Evolutionary conservation across 2,113 vertebrate species (phyloP).

Genomic region (Macaca mulatta): DNA sequence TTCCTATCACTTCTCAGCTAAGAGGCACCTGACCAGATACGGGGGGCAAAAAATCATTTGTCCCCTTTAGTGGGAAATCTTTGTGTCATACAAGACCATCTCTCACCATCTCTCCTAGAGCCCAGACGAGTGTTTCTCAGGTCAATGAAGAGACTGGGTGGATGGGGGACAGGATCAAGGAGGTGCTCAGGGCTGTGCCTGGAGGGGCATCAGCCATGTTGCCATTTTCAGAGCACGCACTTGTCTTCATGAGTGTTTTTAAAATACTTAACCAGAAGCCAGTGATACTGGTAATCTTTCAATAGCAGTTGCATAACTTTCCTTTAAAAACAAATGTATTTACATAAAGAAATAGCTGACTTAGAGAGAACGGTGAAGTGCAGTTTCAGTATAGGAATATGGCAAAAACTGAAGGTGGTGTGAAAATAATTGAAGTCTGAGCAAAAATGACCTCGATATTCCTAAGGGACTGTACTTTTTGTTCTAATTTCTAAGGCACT

Average conservation of each 20-base stretch:
- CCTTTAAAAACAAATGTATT: background rate
- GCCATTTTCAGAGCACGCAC: rapidly evolving
- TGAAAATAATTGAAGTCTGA: background rate
- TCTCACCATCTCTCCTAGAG: background rate
- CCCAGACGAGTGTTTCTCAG: rapidly evolving
- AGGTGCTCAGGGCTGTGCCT: rapidly evolving
- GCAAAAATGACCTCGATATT: background rate
- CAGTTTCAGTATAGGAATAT: rapidly evolving
- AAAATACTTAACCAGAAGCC: background rate
- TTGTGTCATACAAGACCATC: background rate
- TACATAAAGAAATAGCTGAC: background rate
- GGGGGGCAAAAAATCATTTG: background rate
- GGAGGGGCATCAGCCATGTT: rapidly evolving
- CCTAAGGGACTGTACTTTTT: background rate
- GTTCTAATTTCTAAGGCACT: background rate
- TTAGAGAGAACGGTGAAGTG: background rate
- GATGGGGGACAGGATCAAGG: background rate
- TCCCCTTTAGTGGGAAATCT: background rate
- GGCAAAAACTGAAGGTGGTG: background rate
- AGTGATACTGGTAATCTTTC: background rate
- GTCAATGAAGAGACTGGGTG: background rate
- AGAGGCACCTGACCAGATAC: rapidly evolving
- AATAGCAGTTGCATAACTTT: background rate
- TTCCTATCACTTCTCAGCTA: background rate
- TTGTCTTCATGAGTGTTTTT: background rate